phyloP scores from a whole-genome alignment of 2,113 vertebrate species.

The Cyphomyrus discorhynchus region DNA sequence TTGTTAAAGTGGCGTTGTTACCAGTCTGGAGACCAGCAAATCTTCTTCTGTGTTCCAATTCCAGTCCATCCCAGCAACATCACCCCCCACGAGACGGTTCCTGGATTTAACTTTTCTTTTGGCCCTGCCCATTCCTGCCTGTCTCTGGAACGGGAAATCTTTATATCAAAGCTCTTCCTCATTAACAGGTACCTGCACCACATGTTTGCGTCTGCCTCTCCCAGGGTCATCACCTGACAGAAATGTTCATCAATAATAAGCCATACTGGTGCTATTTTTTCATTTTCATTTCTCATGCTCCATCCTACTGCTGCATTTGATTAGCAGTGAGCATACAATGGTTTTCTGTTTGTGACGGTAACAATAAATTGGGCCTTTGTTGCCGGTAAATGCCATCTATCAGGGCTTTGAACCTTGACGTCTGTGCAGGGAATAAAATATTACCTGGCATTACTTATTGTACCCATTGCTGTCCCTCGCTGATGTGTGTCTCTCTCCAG shows the following conservation, averaged over 20 bases:
- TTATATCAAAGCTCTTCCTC: neutral
- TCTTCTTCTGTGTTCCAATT: neutral
- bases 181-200: neutral
- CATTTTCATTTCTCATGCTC: neutral
- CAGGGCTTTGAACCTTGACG: conserved; percentile 4
- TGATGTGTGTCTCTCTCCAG: neutral
- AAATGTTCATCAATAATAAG: neutral
- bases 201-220: neutral
- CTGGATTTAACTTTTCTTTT: neutral
- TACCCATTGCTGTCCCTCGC: neutral
- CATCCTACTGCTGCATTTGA: neutral
- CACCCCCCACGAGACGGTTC: neutral
- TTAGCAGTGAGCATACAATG: conserved; percentile 1
- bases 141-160: neutral
- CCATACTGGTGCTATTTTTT: neutral
- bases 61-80: neutral
- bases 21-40: neutral
- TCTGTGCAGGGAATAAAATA: neutral
- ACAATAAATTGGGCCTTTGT: conserved; percentile 11
- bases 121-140: neutral
- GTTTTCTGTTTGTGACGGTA: conserved; percentile 4
- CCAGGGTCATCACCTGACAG: neutral
- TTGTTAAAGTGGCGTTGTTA: neutral
- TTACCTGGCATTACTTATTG: neutral
- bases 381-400: neutral